phyloP scores from a whole-genome alignment of 2,113 vertebrate genomes.

The Malurus melanocephalus region DNA sequence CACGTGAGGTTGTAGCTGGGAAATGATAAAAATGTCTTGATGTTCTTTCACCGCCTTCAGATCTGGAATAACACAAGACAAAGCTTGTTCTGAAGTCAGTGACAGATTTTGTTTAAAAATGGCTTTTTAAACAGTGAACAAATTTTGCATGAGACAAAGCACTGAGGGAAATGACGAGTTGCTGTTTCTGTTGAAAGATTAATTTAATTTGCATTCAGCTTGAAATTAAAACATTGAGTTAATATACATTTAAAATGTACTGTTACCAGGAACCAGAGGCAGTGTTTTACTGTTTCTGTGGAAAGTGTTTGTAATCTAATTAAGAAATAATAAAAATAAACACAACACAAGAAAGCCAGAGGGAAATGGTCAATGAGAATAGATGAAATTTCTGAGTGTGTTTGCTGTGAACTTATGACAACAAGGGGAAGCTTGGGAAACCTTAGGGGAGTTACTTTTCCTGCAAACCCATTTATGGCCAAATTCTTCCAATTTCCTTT shows the following conservation, averaged over 20 bases:
- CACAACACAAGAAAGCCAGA: background rate
- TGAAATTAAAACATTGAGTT: background rate
- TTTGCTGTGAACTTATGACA: background rate
- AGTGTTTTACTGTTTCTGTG: background rate
- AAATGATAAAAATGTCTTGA: background rate
- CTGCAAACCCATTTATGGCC: background rate
- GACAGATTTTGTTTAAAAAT: background rate
- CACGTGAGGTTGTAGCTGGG: background rate
- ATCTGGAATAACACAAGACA: background rate
- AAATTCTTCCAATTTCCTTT: background rate
- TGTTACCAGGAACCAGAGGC: background rate
- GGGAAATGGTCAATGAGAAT: background rate
- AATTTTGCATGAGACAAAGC: background rate
- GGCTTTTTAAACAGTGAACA: background rate
- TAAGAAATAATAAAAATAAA: slow-evolving; percentile 10
- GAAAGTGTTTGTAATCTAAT: slow-evolving; percentile 27
- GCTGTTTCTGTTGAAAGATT: background rate
- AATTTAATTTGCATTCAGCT: background rate
- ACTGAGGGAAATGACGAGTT: background rate
- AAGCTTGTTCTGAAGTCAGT: background rate
- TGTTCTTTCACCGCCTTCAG: background rate
- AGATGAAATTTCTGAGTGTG: background rate
- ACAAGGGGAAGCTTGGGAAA: background rate
- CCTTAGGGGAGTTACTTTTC: background rate
- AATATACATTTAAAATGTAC: background rate